These are phyloP conservation scores for Acanthacorydalis orientalis DNA, from an alignment of 2,888 invertebrate species.

Conservation along the genomic window DNA sequence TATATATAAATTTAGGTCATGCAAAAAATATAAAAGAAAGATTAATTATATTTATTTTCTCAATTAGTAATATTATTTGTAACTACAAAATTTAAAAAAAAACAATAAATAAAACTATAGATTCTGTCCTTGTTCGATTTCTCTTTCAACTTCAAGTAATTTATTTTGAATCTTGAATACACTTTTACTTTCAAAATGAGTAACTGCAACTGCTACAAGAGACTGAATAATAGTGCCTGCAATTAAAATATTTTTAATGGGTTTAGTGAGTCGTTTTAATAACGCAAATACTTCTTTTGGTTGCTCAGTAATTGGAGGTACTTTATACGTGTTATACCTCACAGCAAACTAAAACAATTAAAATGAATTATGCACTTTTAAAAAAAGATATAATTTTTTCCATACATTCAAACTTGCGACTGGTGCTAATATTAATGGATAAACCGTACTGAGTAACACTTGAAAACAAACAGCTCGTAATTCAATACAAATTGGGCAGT, in stretches of 20 bases:
- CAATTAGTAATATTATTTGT: not conserved
- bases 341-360: conserved; percentile 38
- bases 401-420: conserved; percentile 40
- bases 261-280: conserved; percentile 33
- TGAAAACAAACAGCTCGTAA: conserved; percentile 39
- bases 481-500: conserved; percentile 51
- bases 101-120: not conserved
- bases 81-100: conserved; percentile 6
- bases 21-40: no score
- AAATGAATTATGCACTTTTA: conserved; percentile 7
- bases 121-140: conserved; percentile 9
- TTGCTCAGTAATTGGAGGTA: conserved; percentile 43
- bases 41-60: no score
- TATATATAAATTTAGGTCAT: no score
- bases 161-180: conserved; percentile 25
- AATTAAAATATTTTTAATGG: conserved; percentile 31
- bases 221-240: conserved; percentile 33
- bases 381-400: conserved; percentile 7
- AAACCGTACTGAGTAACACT: conserved; percentile 30
- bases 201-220: conserved; percentile 35
- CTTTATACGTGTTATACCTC: conserved; percentile 39
- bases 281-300: conserved; percentile 35
- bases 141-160: conserved; percentile 25
- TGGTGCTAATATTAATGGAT: conserved; percentile 45
- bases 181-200: conserved; percentile 42